Base-by-base conservation (phyloP, 2,888 invertebrate genomes). In the Nymphalis urticae region DNA sequence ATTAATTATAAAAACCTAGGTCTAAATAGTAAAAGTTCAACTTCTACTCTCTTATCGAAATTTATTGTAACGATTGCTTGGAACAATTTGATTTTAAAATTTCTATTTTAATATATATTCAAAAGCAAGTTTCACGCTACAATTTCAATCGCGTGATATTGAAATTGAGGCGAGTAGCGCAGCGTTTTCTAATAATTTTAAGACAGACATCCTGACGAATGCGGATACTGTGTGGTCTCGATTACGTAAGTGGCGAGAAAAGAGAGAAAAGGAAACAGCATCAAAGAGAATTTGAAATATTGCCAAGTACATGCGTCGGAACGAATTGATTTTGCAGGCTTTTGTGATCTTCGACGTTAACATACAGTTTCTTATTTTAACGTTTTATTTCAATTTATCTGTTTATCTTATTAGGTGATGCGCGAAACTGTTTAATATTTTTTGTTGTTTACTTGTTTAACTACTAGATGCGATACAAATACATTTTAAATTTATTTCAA, bases 251-350 rank as follows among this genome's bases (percentile, higher is more conserved):
- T 75, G 61, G 21, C 61, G 78, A 78, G 78, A 79, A 83, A 83
- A 79, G 71, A 74, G 75, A 82, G 77, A 75, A 81, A 79, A 77
- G 77, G 80, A 85, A 86, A 85, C 86, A 87, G 86, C 86, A 88
- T 87, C 88, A 87, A 85, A 86, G 83, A 80, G 82, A 85, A 84
- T 86, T 90, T 89, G 90, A 90, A 88, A 88, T 89, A 89, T 87
- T 90, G 90, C 89, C 90, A 90, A 89, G 80, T 85, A 81, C 77
- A 87, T 81, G 87, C 85, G 85, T 86, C 85, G 82, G 80, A 79
- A 76, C 75, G 82, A 84, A 90, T 89, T 88, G 89, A 89, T 90
- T 89, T 84, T 80, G 78, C 77, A 78, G 81, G 79, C 82, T 84
- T 81, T 85, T 83, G 84, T 80, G 82, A 80, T 72, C 58, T 67